Evolutionary conservation across 2,888 invertebrate species (phyloP).

Genomic region (Megamerina dolium): DNA sequence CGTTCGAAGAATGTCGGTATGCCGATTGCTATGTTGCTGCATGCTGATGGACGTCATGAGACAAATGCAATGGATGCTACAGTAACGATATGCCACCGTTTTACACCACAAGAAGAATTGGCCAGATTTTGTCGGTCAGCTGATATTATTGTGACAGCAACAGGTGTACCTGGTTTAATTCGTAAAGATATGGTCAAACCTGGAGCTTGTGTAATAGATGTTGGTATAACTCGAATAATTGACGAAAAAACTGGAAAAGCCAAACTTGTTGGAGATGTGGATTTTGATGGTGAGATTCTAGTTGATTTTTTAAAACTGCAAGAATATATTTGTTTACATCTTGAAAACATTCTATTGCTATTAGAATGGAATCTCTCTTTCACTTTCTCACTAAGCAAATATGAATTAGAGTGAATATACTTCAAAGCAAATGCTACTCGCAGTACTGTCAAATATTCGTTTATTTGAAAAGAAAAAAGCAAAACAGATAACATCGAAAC

Average conservation of each 20-base stretch:
- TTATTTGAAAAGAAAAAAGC: too few relatives aligned
- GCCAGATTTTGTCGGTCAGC: slow-evolving; percentile 56
- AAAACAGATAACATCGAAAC: too few relatives aligned
- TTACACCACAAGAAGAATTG: slow-evolving; percentile 75
- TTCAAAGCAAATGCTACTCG: too few relatives aligned
- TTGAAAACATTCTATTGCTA: too few relatives aligned
- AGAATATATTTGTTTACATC: too few relatives aligned
- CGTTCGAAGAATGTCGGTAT: slow-evolving; percentile 89
- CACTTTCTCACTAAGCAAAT: too few relatives aligned
- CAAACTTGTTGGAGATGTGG: slow-evolving; percentile 81
- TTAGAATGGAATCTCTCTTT: too few relatives aligned
- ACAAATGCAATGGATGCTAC: slow-evolving; percentile 77
- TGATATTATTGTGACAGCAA: slow-evolving; percentile 49
- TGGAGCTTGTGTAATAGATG: slow-evolving; percentile 83
- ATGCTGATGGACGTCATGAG: slow-evolving; percentile 66
- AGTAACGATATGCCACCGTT: slow-evolving; percentile 82
- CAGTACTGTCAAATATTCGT: too few relatives aligned
- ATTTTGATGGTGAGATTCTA: slow-evolving; percentile 74
- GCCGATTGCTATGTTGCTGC: slow-evolving; percentile 79
- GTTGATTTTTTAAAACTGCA: background rate
- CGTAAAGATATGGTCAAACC: slow-evolving; percentile 81
- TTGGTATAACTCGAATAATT: slow-evolving; percentile 72
- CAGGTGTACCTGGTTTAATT: slow-evolving; percentile 68
- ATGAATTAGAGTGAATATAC: too few relatives aligned
- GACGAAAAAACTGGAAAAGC: slow-evolving; percentile 60